phyloP scores from a whole-genome alignment of 92 coral and sea anemone genomes.

The Galaxea fascicularis region DNA sequence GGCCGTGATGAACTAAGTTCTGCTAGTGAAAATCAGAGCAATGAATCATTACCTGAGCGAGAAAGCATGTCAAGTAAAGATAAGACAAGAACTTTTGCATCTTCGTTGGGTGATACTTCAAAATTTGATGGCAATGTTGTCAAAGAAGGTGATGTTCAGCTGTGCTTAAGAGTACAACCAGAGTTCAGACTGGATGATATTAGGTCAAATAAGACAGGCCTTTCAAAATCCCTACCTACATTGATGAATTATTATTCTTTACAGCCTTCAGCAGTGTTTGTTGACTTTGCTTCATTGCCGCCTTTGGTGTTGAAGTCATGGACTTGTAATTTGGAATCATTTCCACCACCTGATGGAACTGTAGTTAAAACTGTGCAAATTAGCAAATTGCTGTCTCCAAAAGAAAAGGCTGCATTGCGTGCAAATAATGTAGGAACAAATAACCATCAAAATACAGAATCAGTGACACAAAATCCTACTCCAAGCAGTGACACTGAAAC shows the following conservation, averaged over 20 bases:
- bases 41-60: not conserved
- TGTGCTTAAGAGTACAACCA: conserved; percentile 68
- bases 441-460: not conserved
- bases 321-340: conserved; percentile 16
- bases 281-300: conserved; percentile 68
- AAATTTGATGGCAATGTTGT: conserved; percentile 14
- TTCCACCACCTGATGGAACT: conserved; percentile 51
- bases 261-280: conserved; percentile 86
- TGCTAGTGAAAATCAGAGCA: not conserved
- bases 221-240: not conserved
- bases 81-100: not conserved
- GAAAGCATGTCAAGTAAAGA: not conserved
- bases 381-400: conserved; percentile 72
- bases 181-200: not conserved
- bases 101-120: not conserved
- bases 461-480: not conserved
- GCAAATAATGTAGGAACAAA: conserved; percentile 12
- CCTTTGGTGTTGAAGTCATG: conserved; percentile 27
- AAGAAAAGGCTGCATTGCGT: conserved; percentile 56
- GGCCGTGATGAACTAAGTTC: not conserved
- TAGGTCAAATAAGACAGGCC: not conserved
- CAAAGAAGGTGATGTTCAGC: conserved; percentile 36
- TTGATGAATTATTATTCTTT: not conserved
- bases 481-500: not conserved
- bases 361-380: conserved; percentile 62